Evolutionary conservation across 2,797 vertebrate species (phyloP), one percentile per base, ranked within the genome.

Genomic region (Hydrolagus colliei): DNA sequence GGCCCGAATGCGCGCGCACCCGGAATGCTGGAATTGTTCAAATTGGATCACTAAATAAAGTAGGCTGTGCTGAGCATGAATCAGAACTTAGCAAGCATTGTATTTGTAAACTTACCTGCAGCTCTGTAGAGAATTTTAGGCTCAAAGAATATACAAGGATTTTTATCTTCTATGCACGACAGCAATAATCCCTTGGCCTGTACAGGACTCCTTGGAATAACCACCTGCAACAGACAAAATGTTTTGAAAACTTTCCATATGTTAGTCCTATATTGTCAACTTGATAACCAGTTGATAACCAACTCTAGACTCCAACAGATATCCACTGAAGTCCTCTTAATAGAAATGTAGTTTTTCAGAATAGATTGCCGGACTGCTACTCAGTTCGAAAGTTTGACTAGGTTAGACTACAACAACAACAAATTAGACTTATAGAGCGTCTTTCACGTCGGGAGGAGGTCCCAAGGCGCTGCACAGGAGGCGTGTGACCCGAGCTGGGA

Each of bases 101-200:
- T 18, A 41, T 16, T 18, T 75, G 32, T 27, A 75, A 91, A 88
- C 88, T 93, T 94, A 96, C 95, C 98, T 96, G 98, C 97, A 91
- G 98, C 96, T 93, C 98, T 95, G 91, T 99, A 99, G 86, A 99
- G 95, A 92, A 99, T 97, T 94, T 99, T 99, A 89, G 98, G 98
- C 91, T 99, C 98, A 90, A 99, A 99, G 94, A 99, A 99, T 92
- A 99, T 97, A 89, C 97, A 99, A 71, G 98, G 98, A 90, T 99
- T 98, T 89, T 94, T 89, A 90, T 99, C 98, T 82, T 95, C 94
- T 86, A 99, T 98, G 91, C 97, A 99, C 8, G 98, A 95, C 75
- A 99, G 92, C 65, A 99, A 94, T 86, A 99, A 93, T 82, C 98
- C 98, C 88, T 99, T 99, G 87, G 97, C 96, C 90, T 99, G 97